Base-by-base conservation (phyloP, 2,888 invertebrate genomes). In the Leptura quadrifasciata region DNA sequence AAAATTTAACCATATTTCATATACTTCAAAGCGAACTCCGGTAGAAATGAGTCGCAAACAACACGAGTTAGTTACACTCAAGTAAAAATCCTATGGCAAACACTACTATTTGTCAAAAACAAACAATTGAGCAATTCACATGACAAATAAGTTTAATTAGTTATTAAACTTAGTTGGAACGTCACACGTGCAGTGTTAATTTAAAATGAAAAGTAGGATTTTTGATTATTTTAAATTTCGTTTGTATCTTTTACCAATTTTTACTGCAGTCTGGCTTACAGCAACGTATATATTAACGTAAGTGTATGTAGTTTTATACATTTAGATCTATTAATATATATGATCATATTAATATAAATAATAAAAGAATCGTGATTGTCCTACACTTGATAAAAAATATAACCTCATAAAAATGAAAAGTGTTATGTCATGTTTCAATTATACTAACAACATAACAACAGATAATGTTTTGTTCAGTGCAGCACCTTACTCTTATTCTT, bases 281-380 rank as follows among this genome's bases (percentile, higher is more conserved):
- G 35, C 18, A 58, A 39, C 69, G 6, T 69, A 69, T 58, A 35
- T 58, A 35, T 6, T 69, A 15, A 20, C 57, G 69, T 69, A 69
- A 69, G 69, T 69, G 21, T 8, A 2, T 10, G 27, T 6, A 31
- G 8, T 6, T 31, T 2, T 31, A 6, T 5, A 61, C n/a, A n/a
- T n/a, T n/a, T n/a, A n/a, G n/a, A n/a, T n/a, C n/a, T n/a, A n/a
- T n/a, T n/a, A n/a, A n/a, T n/a, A n/a, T n/a, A n/a, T n/a, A n/a
- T n/a, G n/a, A n/a, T n/a, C n/a, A n/a, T n/a, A n/a, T n/a, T n/a
- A n/a, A n/a, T n/a, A n/a, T n/a, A n/a, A n/a, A n/a, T n/a, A n/a
- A n/a, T n/a, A n/a, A n/a, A n/a, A n/a, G n/a, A n/a, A n/a, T n/a
- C n/a, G n/a, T n/a, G n/a, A n/a, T n/a, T n/a, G n/a, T n/a, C n/a